These are phyloP conservation scores for Cydia fagiglandana DNA, from an alignment of 1,140 invertebrate genomes.

Conservation along the genomic window DNA sequence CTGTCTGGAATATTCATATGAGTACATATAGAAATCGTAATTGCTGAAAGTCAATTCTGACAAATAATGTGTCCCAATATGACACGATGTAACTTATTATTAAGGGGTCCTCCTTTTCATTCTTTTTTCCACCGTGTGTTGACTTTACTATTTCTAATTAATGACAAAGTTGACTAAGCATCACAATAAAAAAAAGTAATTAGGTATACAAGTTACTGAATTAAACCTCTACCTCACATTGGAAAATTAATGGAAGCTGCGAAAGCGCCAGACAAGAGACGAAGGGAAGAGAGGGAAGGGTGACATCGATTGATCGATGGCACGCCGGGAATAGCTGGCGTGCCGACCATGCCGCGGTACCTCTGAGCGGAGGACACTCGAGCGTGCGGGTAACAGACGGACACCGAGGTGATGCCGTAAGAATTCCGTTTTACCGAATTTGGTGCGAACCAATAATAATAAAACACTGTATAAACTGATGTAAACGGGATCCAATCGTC, in stretches of 20 bases:
- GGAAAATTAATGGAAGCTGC: constrained; percentile 13
- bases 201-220: background rate
- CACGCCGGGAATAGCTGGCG: background rate
- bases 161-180: too few relatives aligned
- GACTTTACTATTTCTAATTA: too few relatives aligned
- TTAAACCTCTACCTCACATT: background rate
- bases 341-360: background rate
- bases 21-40: too few relatives aligned
- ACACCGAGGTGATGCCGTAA: background rate
- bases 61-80: too few relatives aligned
- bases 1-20: background rate
- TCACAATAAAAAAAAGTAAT: background rate
- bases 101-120: too few relatives aligned
- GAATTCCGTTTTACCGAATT: background rate
- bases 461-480: background rate
- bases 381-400: background rate
- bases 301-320: constrained; percentile 15
- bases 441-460: constrained; percentile 1
- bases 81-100: too few relatives aligned
- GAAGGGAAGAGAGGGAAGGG: background rate
- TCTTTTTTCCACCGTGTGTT: too few relatives aligned
- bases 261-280: background rate
- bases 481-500: background rate
- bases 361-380: background rate
- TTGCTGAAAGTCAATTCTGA: too few relatives aligned